Conservation (phyloP, 2,797 vertebrate species). For the Decapterus maruadsi region DNA sequence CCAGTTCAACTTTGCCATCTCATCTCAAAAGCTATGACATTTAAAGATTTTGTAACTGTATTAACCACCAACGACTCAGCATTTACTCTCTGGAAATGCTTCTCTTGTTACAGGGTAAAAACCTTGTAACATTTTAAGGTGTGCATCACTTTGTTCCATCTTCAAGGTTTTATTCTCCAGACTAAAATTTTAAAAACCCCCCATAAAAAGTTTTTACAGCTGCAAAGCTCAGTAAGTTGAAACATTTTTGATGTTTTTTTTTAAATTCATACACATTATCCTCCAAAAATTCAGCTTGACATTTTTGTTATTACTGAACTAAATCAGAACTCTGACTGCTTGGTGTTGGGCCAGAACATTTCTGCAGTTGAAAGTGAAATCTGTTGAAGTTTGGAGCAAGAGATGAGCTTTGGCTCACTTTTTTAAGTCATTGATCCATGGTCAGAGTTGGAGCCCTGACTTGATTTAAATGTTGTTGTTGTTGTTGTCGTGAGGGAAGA, state of each 20-base stretch:
- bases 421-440: slow-evolving; percentile 16
- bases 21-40: slow-evolving; percentile 25
- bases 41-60: slow-evolving; percentile 24
- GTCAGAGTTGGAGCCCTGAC: not conserved
- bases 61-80: slow-evolving; percentile 3
- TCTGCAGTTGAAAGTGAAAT: not conserved
- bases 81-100: slow-evolving; percentile 8
- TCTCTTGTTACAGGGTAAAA: not conserved
- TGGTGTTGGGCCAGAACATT: not conserved
- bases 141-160: not conserved
- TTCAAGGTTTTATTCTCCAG: not conserved
- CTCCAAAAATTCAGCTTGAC: not conserved
- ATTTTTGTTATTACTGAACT: not conserved
- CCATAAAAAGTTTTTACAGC: not conserved
- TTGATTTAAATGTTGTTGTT: slow-evolving; percentile 19
- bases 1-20: slow-evolving; percentile 6
- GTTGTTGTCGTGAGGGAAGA: not conserved
- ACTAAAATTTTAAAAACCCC: not conserved
- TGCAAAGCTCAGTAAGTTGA: not conserved
- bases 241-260: not conserved
- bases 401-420: not conserved
- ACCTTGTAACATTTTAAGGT: not conserved
- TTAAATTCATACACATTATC: not conserved
- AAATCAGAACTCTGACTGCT: not conserved
- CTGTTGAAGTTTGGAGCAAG: not conserved